Percentiles rank a stretch among this genome's conserved stretches.
Conservation (phyloP, 2,797 vertebrate species). For the Eulemur coronatus region DNA sequence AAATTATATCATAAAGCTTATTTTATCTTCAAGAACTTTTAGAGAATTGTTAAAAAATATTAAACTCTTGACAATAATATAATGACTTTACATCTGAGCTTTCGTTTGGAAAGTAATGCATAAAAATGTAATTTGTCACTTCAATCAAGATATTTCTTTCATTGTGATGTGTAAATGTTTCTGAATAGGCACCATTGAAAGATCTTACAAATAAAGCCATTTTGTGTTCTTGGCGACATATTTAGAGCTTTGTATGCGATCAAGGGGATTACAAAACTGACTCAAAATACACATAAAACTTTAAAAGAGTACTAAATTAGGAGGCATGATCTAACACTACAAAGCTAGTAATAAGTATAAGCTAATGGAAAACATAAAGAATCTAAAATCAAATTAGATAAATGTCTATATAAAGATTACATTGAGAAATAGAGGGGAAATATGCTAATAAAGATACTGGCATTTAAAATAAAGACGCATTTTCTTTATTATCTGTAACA, state of each 20-base stretch:
- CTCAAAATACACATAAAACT: conserved; percentile 54
- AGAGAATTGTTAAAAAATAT: conserved; percentile 13
- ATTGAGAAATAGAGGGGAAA: conserved; percentile 55
- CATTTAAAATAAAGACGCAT: conserved; percentile 67
- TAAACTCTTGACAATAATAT: neutral
- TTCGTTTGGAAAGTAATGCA: conserved; percentile 60
- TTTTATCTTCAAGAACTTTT: conserved; percentile 17
- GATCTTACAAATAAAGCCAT: conserved; percentile 47
- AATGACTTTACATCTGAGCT: conserved; percentile 1
- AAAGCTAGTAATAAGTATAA: conserved; percentile 42
- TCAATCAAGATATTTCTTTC: conserved; percentile 46
- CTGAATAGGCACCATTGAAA: conserved; percentile 70
- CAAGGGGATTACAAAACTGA: conserved; percentile 62
- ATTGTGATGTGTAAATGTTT: conserved; percentile 52
- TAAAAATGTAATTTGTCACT: conserved; percentile 29
- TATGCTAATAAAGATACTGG: conserved; percentile 64
- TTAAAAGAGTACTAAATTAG: conserved; percentile 64
- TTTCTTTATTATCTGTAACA: conserved; percentile 31
- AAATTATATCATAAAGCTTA: neutral
- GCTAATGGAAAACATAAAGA: conserved; percentile 47
- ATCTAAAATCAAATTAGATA: conserved; percentile 66
- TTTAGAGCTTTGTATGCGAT: conserved; percentile 69
- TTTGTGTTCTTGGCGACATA: conserved; percentile 60
- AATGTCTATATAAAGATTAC: conserved; percentile 57
- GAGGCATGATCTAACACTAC: conserved; percentile 65